Evolutionary conservation across 2,797 vertebrate species (phyloP).

Genomic region (Alca torda): DNA sequence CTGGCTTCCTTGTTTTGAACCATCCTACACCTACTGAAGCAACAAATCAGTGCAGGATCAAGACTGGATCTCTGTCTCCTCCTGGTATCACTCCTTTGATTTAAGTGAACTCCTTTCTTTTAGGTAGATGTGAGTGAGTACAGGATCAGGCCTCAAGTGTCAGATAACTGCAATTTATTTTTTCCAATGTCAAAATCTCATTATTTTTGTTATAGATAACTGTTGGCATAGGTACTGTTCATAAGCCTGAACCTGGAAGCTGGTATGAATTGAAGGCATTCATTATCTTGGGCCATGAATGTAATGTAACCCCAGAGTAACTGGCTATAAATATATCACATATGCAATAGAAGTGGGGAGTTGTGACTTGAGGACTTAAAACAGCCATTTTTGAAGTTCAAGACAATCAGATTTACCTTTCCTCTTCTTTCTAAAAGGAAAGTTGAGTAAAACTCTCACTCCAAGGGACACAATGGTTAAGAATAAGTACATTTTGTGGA

Average conservation of each 20-base stretch:
- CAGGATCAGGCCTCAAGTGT: background rate
- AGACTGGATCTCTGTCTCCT: background rate
- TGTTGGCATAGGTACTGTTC: background rate
- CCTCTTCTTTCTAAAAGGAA: background rate
- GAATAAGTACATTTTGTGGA: background rate
- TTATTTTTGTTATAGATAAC: background rate
- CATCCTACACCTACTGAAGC: background rate
- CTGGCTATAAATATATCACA: background rate
- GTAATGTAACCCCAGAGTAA: background rate
- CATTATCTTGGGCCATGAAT: background rate
- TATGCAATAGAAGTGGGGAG: background rate
- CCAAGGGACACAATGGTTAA: background rate
- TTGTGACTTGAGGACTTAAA: background rate
- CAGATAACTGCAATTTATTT: background rate
- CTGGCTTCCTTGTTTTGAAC: background rate
- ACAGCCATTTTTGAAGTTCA: background rate
- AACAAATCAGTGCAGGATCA: background rate
- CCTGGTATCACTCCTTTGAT: background rate
- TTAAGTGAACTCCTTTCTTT: background rate
- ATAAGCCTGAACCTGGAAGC: background rate
- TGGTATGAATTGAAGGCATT: background rate
- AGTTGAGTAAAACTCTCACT: background rate
- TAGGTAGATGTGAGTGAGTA: background rate
- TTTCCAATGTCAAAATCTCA: background rate
- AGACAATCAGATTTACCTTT: background rate